Conservation (phyloP, 64 coral and sea anemone species). For the Montipora sp. region DNA sequence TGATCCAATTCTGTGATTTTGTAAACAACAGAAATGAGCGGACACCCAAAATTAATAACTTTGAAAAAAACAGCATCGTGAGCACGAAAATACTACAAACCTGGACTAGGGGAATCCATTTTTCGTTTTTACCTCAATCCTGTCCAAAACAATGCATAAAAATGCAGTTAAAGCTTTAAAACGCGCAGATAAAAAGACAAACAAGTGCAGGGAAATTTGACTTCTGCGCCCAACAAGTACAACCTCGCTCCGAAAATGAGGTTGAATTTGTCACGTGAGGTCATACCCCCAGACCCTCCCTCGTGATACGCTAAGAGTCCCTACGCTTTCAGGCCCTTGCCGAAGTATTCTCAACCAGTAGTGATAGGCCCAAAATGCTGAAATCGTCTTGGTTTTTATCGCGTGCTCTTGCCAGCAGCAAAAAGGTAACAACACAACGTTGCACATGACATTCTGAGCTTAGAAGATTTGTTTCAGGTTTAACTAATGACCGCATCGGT, state of each 20-base stretch:
- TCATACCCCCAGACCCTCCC: slow-evolving; percentile 30
- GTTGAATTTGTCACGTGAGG: background rate
- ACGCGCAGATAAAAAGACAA: background rate
- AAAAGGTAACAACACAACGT: background rate
- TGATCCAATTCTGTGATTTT: slow-evolving; percentile 82
- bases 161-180: background rate
- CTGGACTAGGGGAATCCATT: slow-evolving; percentile 80
- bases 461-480: background rate
- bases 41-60: background rate
- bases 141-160: slow-evolving; percentile 25
- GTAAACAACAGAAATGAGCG: background rate
- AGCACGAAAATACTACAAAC: background rate
- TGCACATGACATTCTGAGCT: background rate
- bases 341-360: too few species aligned
- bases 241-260: background rate
- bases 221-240: background rate
- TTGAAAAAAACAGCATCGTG: background rate
- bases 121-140: background rate
- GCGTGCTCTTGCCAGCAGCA: background rate
- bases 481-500: too few species aligned
- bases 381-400: slow-evolving; percentile 13
- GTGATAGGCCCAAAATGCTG: background rate
- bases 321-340: background rate
- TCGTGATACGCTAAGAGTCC: background rate
- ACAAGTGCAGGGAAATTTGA: background rate